These are phyloP conservation scores for Steinernema hermaphroditum DNA, from an alignment of 2,888 invertebrate genomes.

Conservation along the genomic window DNA sequence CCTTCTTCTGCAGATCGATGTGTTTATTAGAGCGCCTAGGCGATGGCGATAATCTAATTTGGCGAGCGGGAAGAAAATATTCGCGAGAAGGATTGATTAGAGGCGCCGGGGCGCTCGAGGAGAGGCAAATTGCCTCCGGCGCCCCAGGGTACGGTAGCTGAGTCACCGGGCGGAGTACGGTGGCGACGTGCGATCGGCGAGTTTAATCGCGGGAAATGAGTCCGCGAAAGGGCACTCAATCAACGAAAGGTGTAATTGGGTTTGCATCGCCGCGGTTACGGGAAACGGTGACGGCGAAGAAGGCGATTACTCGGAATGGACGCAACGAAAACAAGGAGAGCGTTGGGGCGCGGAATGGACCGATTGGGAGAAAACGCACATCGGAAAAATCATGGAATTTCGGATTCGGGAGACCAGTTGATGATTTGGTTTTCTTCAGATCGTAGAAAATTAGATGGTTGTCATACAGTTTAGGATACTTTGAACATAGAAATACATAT, in stretches of 20 bases:
- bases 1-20: neutral
- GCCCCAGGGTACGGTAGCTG: constrained; percentile 12
- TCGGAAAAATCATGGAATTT: no score
- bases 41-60: constrained; percentile 34
- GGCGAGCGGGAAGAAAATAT: constrained; percentile 27
- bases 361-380: no score
- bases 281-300: neutral
- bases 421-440: no score
- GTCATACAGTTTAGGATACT: no score
- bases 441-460: no score
- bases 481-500: no score
- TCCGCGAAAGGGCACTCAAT: constrained; percentile 4
- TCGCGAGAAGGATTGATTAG: constrained; percentile 28
- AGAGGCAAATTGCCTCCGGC: constrained; percentile 29
- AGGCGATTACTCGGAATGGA: neutral
- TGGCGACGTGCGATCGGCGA: neutral
- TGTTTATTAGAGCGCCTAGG: constrained; percentile 30
- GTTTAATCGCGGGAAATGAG: neutral
- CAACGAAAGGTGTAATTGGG: constrained; percentile 5
- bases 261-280: neutral
- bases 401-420: no score
- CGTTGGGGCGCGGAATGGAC: neutral
- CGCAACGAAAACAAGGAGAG: no score
- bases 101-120: neutral
- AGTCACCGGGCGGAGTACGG: neutral